Base-by-base conservation (phyloP, 2,113 vertebrate genomes). In the Archilochus colubris region DNA sequence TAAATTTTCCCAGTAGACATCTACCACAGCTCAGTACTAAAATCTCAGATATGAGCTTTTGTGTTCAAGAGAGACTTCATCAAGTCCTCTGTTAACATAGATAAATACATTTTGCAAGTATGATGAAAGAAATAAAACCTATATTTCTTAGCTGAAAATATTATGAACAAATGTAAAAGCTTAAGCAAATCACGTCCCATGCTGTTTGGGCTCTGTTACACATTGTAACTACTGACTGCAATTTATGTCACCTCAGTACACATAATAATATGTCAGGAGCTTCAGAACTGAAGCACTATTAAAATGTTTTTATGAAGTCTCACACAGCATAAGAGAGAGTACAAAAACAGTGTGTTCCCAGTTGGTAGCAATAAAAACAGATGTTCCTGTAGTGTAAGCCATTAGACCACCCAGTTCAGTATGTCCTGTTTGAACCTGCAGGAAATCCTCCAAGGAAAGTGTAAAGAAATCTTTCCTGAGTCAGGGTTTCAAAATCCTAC, bases 181-280 rank as follows among this genome's bases (percentile, higher is more conserved):
- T 46, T 69, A 46, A 66, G 11, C 9, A 88, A 80, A 18, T 53
- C 46, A 36, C 4, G 5, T 14, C 4, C n/a, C 6, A 20, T 19
- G 14, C 2, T 68, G 5, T 51, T 18, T 22, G 15, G 28, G 28
- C 7, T 53, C 63, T 54, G 15, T 75, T 77, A 53, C 31, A 31
- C 8, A 55, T 7, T n/a, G 3, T 43, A 22, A 46, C 22, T 25
- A 24, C 7, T 14, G 31, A 8, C 7, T 50, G 27, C 14, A 6
- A 7, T 61, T 81, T 78, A 16, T 55, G 92, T 81, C 53, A 78
- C n/a, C 20, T 58, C 31, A 12, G 2, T 63, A 50, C 9, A 14
- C 0, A 0, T 31, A 53, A 21, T 43, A 81, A 62, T n/a, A 51
- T 0, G 2, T 23, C 22, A 59, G 50, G 31, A 72, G 3, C 8